Conservation (phyloP, 1,140 invertebrate genomes). For the Drosophila sp. region DNA sequence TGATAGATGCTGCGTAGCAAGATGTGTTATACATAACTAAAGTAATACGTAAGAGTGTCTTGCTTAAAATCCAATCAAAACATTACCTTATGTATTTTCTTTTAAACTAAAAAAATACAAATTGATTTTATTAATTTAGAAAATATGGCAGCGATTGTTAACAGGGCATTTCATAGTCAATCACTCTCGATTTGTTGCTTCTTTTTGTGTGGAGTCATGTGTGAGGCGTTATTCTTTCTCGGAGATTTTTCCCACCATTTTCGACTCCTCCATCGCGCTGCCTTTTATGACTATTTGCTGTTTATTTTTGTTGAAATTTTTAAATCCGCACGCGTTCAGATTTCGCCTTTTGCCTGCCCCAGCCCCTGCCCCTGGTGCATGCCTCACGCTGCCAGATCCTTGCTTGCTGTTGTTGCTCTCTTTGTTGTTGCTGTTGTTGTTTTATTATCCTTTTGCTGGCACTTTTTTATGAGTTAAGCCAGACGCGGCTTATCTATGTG, state of each 20-base stretch:
- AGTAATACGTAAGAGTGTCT: no score
- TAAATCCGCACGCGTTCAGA: constrained; percentile 76
- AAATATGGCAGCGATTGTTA: not conserved
- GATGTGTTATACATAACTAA: no score
- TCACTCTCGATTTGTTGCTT: not conserved
- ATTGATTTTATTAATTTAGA: not conserved
- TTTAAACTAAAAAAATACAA: no score
- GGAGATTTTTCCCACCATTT: constrained; percentile 61
- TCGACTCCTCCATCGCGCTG: constrained; percentile 25
- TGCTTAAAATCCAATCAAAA: no score
- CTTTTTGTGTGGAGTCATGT: constrained; percentile 46
- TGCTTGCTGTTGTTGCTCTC: constrained; percentile 16
- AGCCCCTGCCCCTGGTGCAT: constrained; percentile 1
- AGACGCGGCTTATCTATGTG: constrained; percentile 82
- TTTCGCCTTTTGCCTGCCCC: constrained; percentile 21
- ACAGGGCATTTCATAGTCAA: not conserved
- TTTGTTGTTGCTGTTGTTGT: constrained; percentile 42
- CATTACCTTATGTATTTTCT: no score
- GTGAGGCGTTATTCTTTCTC: constrained; percentile 34
- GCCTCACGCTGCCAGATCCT: not conserved
- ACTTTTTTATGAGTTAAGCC: constrained; percentile 83
- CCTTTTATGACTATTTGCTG: constrained; percentile 61
- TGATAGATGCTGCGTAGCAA: no score
- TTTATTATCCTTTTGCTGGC: constrained; percentile 78
- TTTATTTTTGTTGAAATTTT: constrained; percentile 80